Base-by-base conservation (phyloP, 2,888 invertebrate species). In the Tenthredo livida region DNA sequence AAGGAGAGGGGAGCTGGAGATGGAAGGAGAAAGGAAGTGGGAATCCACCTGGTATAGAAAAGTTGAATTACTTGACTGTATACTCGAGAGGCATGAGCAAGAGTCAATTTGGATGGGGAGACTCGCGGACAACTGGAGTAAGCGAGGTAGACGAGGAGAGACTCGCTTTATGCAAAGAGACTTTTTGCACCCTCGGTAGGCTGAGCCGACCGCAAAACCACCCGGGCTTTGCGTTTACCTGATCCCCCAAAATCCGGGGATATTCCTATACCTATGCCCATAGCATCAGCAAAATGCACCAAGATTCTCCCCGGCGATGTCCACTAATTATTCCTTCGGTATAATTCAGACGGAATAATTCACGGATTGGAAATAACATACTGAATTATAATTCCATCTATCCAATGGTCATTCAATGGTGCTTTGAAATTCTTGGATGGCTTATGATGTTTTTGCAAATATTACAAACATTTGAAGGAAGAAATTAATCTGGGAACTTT, bases 101-200 rank as follows among this genome's bases (percentile, higher is more conserved):
- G 83, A 83, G 83, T 83, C 83, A 83, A 83, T 67, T 65, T 70
- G 61, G 83, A 3, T 6, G n/a, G 50, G 83, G 33, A 2, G 80
- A n/a, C 40, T 9, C 37, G 47, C 10, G 75, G 21, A 47, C 37
- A 70, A 15, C n/a, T 5, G 17, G 12, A 77, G 77, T 40, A 29
- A 77, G 17, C 50, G 77, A 77, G 50, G n/a, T 17, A 77, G 47
- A 50, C 50, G 33, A 77, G 9, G 43, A 40, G 40, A n/a, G 40
- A 86, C 29, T 58, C 84, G 17, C 33, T 78, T 73, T 83, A 86
- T 82, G 85, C 84, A 80, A 33, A 75, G 70, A 80, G 43, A 84
- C 50, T 85, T 67, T 77, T 82, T 82, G 85, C 70, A 77, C 75
- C 84, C 50, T 77, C 61, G 21, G 40, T 85, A 25, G 83, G 21